Base-by-base conservation (phyloP, 2,888 invertebrate species). In the Mechanitis mazaeus region DNA sequence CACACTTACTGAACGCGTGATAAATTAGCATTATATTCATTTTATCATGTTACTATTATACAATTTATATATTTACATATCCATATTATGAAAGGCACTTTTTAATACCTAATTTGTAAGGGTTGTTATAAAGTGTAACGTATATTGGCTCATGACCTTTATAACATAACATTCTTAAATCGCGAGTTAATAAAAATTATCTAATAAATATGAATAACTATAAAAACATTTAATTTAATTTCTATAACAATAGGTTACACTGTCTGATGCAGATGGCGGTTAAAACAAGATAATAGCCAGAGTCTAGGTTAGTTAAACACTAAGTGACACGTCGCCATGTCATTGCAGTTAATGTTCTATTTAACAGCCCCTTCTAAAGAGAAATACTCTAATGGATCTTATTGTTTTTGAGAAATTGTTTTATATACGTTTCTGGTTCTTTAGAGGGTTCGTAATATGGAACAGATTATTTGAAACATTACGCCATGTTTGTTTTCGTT, bases 251-350 rank as follows among this genome's bases (percentile, higher is more conserved):
- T 31, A 50, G 50, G 31, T 55, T 38, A 38, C 12, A 56, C 58
- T 63, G 59, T 63, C 60, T 58, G 45, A 56, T 60, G 59, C 55
- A 56, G 61, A 54, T 61, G 58, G n/a, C 61, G 42, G 31, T 56
- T 56, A 45, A 56, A 63, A 58, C 56, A 58, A 63, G 58, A 59
- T 59, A 59, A 54, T 54, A 54, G 45, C 55, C 45, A 31, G 55
- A 64, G 57, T 64, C 65, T 66, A 59, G 65, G 61, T 61, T 66
- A 64, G 59, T 61, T 61, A 54, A 58, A 61, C 61, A 54, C 35
- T 61, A 57, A 55, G 58, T 66, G 64, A 64, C 64, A 58, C 55
- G 50, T 60, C 57, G 31, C 31, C 63, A 50, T 58, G 59, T 57
- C 59, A 60, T 46, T 28, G 53, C 62, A 55, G 63, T 33, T 63